phyloP scores from a whole-genome alignment of 35 echinoderm and acorn worm genomes.

The Hemicentrotus pulcherrimus region DNA sequence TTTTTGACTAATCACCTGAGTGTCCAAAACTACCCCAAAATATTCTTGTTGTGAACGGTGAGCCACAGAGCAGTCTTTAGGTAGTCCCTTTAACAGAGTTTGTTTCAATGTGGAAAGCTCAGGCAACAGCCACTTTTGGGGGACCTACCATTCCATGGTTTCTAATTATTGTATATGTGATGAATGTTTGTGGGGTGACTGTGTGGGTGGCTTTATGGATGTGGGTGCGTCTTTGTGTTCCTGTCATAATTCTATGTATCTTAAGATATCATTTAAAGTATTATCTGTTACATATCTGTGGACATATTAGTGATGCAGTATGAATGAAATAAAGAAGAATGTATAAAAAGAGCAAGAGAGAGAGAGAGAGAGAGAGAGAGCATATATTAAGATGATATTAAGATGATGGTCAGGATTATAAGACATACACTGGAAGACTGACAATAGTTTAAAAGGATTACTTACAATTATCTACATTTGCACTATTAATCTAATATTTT shows the following conservation, averaged over 20 bases:
- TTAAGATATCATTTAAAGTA: no score
- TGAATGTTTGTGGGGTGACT: not conserved
- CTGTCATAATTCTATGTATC: no score
- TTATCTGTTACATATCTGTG: not conserved
- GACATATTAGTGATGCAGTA: not conserved
- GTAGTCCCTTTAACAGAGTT: not conserved
- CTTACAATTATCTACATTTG: not conserved
- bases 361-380: not conserved
- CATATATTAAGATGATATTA: no score
- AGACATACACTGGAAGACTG: not conserved
- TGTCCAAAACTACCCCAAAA: no score
- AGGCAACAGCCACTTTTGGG: no score
- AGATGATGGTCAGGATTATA: not conserved
- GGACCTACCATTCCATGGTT: no score
- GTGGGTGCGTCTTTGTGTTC: not conserved
- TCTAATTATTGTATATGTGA: no score
- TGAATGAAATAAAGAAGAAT: not conserved
- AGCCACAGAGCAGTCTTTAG: not conserved
- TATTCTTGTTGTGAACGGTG: no score
- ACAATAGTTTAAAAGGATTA: no score
- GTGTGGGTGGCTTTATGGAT: not conserved
- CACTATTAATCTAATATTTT: not conserved
- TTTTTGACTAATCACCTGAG: no score
- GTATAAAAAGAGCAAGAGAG: not conserved
- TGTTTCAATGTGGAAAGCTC: not conserved